Evolutionary conservation across 2,113 vertebrate species (phyloP), one percentile per base, ranked within the genome.

Genomic region (Phrynocephalus versicolor): DNA sequence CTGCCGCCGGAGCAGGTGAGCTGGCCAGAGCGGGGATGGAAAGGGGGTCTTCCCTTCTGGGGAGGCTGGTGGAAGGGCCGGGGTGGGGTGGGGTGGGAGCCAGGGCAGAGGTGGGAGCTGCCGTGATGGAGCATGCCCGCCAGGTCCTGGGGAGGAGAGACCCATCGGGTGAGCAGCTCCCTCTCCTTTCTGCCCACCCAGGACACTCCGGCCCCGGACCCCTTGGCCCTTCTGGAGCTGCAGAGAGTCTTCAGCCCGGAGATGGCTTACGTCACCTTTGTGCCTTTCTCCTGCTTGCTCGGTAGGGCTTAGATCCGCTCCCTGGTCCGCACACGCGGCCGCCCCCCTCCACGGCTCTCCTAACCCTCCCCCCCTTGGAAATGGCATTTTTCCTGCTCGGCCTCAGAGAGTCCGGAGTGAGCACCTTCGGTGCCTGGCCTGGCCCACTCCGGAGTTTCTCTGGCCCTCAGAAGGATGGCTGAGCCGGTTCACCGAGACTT

Each of bases 241-340:
- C 97, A 98, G 96, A 97, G 97, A 78, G 98, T 99, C 65, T 99
- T 99, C 93, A 98, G 95, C 90, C 90, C 98, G 2, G 97, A 99
- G 95, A 99, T 99, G 98, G 99, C 98, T 0, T 97, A 99, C 87
- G 96, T 96, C 60, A 98, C 98, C 83, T 99, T 98, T 92, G 97
- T 99, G 91, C 98, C 98, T 30, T 99, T 99, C 96, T 97, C 97
- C 91, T 98, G 98, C 94, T 95, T 99, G 88, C 96, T 99, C 87
- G 98, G 98, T 99, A 97, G 0, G 92, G 81, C 74, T 62, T 70
- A 15, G 10, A 51, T n/a, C 72, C 15, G 10, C 7, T 10, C 39
- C 39, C 41, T 30, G 23, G 1, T 14, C 19, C 41, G 14, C 27
- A 1, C 58, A 60, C 14, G 14, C 64, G 83, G n/a, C 5, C n/a